A percentile compares a stretch with the other conserved stretches of the same genome.
phyloP scores from a whole-genome alignment of 2,113 vertebrate species.

The Peromyscus polionotus region DNA sequence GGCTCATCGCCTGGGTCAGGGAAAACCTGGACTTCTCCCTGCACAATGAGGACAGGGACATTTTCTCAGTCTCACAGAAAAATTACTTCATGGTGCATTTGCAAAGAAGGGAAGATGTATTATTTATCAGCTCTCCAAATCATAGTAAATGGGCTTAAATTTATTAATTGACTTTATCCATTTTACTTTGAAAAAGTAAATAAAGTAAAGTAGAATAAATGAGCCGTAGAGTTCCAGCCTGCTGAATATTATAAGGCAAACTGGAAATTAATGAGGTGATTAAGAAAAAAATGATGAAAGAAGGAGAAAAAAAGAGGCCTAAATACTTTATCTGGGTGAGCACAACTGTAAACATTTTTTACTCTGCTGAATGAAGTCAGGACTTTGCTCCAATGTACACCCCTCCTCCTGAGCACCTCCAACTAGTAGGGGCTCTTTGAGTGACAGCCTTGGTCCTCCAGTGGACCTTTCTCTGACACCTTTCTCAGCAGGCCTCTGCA shows the following conservation, averaged over 20 bases:
- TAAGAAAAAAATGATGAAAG: slow-evolving; percentile 61
- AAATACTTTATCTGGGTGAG: slow-evolving; percentile 56
- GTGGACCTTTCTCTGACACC: slow-evolving; percentile 88
- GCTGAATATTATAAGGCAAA: slow-evolving; percentile 75
- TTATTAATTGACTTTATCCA: slow-evolving; percentile 77
- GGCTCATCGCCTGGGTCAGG: not conserved
- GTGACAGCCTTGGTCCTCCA: slow-evolving; percentile 86
- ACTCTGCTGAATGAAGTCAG: slow-evolving; percentile 64
- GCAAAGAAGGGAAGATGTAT: slow-evolving; percentile 54
- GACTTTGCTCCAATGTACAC: slow-evolving; percentile 58
- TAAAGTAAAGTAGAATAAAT: slow-evolving; percentile 75
- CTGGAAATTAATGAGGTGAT: slow-evolving; percentile 79
- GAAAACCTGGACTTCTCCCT: not conserved
- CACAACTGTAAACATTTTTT: slow-evolving; percentile 51
- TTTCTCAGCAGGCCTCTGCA: slow-evolving; percentile 87
- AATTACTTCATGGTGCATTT: slow-evolving; percentile 16
- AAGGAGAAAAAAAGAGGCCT: not conserved
- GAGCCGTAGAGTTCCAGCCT: slow-evolving; percentile 63
- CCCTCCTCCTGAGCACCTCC: slow-evolving; percentile 80
- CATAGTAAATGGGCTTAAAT: slow-evolving; percentile 65
- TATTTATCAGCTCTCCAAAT: slow-evolving; percentile 70
- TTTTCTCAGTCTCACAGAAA: slow-evolving; percentile 47
- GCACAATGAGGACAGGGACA: not conserved
- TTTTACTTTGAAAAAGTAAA: slow-evolving; percentile 80
- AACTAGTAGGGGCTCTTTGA: slow-evolving; percentile 83